A percentile compares a stretch with the other conserved stretches of the same genome.
Conservation (phyloP, 2,888 invertebrate species). For the Melikaiella ostensackeni region DNA sequence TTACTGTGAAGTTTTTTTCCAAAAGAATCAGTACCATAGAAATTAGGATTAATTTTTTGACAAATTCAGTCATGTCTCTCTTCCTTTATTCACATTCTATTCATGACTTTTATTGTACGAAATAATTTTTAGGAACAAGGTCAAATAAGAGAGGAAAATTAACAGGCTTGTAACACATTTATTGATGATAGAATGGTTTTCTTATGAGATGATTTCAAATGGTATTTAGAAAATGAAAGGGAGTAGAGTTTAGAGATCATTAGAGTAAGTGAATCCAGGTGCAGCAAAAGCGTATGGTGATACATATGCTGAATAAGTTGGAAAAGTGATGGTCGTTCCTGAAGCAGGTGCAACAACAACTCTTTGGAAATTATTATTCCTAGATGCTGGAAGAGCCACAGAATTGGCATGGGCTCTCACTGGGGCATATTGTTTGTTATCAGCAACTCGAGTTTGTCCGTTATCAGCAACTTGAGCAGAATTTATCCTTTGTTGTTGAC, state of each 20-base stretch:
- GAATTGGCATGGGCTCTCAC: constrained; percentile 59
- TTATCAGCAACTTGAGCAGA: constrained; percentile 17
- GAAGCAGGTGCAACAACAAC: constrained; percentile 56
- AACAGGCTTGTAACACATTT: constrained; percentile 21
- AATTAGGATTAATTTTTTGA: no score
- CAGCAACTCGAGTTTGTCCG: constrained; percentile 35
- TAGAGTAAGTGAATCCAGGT: constrained; percentile 66
- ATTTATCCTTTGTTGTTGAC: background rate
- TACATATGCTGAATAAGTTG: constrained; percentile 66
- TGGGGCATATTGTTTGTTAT: constrained; percentile 50
- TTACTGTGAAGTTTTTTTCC: background rate
- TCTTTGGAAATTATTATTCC: constrained; percentile 50
- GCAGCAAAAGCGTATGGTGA: constrained; percentile 69
- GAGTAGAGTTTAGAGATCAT: constrained; percentile 41
- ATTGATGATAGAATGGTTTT: background rate
- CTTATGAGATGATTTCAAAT: constrained; percentile 22
- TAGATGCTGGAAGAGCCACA: constrained; percentile 34
- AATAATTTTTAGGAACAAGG: background rate
- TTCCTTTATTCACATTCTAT: background rate
- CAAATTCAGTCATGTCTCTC: background rate
- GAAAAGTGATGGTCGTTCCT: constrained; percentile 60
- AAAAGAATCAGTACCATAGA: background rate
- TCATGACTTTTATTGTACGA: background rate
- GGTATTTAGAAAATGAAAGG: background rate
- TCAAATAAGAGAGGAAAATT: background rate